Evolutionary conservation across 2,888 invertebrate species (phyloP).

Genomic region (Nasonovia ribisnigri): DNA sequence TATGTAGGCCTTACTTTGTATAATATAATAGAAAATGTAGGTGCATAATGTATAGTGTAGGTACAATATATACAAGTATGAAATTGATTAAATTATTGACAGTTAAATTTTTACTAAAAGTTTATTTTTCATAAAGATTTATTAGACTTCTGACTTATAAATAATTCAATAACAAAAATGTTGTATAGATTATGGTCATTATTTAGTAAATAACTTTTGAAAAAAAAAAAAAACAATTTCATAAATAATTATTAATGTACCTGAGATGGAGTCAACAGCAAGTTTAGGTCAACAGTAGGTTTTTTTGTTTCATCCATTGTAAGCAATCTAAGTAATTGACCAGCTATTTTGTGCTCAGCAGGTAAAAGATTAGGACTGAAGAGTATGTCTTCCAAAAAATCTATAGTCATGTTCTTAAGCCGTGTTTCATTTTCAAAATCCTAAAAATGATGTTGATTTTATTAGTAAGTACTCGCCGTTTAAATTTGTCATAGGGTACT

Average conservation of each 20-base stretch:
- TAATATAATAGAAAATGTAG: background rate
- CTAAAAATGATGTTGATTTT: constrained; percentile 68
- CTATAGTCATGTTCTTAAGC: constrained; percentile 83
- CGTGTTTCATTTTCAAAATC: constrained; percentile 85
- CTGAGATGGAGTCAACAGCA: constrained; percentile 78
- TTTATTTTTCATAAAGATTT: background rate
- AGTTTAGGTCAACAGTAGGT: constrained; percentile 78
- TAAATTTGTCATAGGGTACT: constrained; percentile 69
- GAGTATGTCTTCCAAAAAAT: constrained; percentile 89
- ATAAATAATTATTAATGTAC: constrained; percentile 71
- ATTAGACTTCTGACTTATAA: background rate
- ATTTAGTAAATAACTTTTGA: background rate
- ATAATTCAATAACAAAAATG: background rate
- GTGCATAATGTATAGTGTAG: background rate
- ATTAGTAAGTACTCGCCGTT: background rate
- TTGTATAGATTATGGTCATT: background rate
- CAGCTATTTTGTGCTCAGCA: constrained; percentile 90
- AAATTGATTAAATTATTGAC: background rate
- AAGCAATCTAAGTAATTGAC: constrained; percentile 82
- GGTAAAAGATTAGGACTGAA: constrained; percentile 86
- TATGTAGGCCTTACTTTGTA: no score
- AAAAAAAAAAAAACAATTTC: background rate
- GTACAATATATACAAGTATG: background rate
- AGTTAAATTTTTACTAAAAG: background rate
- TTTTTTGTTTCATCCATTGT: constrained; percentile 81